phyloP scores from a whole-genome alignment of 2,888 invertebrate genomes.

The Fragum fragum region DNA sequence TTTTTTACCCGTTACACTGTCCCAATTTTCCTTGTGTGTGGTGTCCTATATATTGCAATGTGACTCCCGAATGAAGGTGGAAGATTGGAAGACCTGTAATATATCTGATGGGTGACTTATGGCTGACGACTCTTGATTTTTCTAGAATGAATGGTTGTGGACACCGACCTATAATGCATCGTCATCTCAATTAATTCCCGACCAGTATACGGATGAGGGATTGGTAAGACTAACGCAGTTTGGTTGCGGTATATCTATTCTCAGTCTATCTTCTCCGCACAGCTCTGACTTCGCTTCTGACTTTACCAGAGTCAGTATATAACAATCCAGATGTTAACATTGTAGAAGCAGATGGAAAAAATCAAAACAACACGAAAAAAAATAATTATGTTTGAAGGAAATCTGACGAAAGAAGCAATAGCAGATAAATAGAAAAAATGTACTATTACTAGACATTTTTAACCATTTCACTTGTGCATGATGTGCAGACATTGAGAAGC shows the following conservation, averaged over 20 bases:
- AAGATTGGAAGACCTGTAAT: constrained; percentile 4
- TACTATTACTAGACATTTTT: no score
- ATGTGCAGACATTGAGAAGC: no score
- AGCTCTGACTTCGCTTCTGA: constrained; percentile 3
- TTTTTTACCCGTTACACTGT: neutral
- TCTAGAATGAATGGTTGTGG: constrained; percentile 84
- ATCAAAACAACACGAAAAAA: no score
- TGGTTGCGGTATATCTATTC: constrained; percentile 66
- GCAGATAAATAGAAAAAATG: no score
- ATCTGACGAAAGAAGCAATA: no score
- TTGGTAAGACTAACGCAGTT: constrained; percentile 81
- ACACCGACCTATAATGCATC: constrained; percentile 81
- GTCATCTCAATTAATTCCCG: constrained; percentile 83
- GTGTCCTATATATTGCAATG: constrained; percentile 14
- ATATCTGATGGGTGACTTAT: constrained; percentile 35
- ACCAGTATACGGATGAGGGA: constrained; percentile 83
- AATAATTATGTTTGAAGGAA: no score
- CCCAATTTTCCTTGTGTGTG: constrained; percentile 7
- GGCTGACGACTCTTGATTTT: constrained; percentile 75
- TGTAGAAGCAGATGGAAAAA: no score
- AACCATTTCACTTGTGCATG: no score
- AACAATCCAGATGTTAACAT: constrained; percentile 14
- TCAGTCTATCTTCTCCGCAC: constrained; percentile 11
- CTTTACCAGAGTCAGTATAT: neutral
- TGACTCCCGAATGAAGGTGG: constrained; percentile 19